These are phyloP conservation scores for Tetanocera ferruginea DNA, from an alignment of 2,888 invertebrate species.

Conservation along the genomic window DNA sequence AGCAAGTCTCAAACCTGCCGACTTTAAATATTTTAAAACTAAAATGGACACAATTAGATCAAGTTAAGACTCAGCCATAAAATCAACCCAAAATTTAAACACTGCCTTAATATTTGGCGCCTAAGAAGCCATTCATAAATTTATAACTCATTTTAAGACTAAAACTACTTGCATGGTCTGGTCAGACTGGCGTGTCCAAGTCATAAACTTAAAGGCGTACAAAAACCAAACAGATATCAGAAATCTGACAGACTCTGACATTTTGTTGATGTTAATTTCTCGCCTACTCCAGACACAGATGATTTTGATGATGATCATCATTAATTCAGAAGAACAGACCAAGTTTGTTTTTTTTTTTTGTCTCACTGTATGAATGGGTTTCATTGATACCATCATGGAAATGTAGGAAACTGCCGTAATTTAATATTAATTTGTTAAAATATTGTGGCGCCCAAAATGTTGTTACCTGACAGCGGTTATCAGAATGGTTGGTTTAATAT, in stretches of 20 bases:
- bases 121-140: constrained; percentile 55
- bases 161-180: no score
- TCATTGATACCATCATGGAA: background rate
- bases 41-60: background rate
- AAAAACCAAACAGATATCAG: background rate
- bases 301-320: constrained; percentile 23
- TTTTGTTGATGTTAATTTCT: constrained; percentile 53
- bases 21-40: background rate
- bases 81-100: constrained; percentile 47
- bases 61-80: background rate
- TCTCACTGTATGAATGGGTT: background rate
- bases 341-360: background rate
- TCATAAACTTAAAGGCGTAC: no score
- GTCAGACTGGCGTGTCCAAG: no score
- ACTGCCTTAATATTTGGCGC: constrained; percentile 58
- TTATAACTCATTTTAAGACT: no score
- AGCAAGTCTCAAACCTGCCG: background rate
- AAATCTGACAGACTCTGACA: constrained; percentile 49
- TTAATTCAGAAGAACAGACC: constrained; percentile 22
- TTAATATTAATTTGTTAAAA: constrained; percentile 67
- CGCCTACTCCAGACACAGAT: constrained; percentile 44
- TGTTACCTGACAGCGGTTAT: constrained; percentile 34
- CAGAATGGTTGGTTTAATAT: background rate
- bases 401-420: constrained; percentile 54
- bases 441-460: constrained; percentile 54